Evolutionary conservation across 2,888 invertebrate species (phyloP), one percentile per base, ranked within the genome.

Genomic region (Nomada flava): DNA sequence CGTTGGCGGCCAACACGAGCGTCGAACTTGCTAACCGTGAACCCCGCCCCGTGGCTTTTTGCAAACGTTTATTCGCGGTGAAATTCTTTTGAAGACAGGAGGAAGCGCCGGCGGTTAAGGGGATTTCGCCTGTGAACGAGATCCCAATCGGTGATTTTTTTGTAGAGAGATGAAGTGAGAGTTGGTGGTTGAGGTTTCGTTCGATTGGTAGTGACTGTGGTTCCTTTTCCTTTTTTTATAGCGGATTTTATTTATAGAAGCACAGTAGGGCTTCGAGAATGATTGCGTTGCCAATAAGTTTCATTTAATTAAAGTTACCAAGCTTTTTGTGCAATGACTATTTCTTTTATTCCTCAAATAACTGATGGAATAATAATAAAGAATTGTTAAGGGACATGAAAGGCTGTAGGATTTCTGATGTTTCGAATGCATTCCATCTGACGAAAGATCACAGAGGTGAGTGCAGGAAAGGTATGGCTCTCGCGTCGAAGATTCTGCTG

Each of bases 1-100:
- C 73, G 78, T 52, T 76, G 42, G 29, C 50, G 36, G 47, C n/a
- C 67, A 26, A 50, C 3, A 3, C 29, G 15, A 52, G 20, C n/a
- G 20, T 23, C 47, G 47, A 64, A 71, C 63, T 15, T 57, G 75
- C 55, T 55, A 63, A 72, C 77, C 63, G 67, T 64, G 50, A 20
- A 62, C 20, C 18, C 57, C 23, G 26, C 26, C 57, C 26, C 57
- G 20, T n/a, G n/a, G n/a, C 15, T 23, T 63, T 42, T 44, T 47
- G 59, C 29, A 36, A n/a, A 15, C 52, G 1, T 42, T 55, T 29
- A 13, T 53, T 7, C 15, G 18, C 50, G 18, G 18, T 52, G 13
- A 15, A 44, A 47, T 59, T 23, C 55, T 50, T n/a, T 20, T 0
- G 44, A 20, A 47, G 26, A 44, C 10, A 42, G 2, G 69, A 20